Base-by-base conservation (phyloP, 2,888 invertebrate genomes). In the Andrena flavipes region DNA sequence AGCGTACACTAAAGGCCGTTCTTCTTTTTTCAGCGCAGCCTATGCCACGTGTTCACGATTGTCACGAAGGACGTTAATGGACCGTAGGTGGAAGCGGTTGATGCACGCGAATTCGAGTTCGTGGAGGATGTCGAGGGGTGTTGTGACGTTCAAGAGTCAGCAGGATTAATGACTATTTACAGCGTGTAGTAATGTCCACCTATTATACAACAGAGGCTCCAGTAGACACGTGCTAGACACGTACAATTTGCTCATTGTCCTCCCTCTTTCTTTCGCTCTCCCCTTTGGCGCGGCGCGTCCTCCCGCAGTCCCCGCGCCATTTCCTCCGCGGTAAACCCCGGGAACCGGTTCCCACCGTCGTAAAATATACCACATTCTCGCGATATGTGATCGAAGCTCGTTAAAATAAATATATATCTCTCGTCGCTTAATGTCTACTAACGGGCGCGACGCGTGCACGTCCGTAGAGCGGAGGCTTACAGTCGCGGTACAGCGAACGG, bases 161-260 rank as follows among this genome's bases (percentile, higher is more conserved):
- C 70, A 23, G 65, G 56, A 70, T 65, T 77, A 76, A 73, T 75
- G 81, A 87, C 86, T 91, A 91, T 91, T 89, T 91, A 91, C 91
- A 91, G 85, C 84, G 83, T 89, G 83, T 88, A 85, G 80, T 82
- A 84, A 85, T 76, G 64, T 85, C 60, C 60, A 42, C 68, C 74
- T 82, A 78, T 68, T 69, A 72, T 73, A 67, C 72, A 78, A 78
- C 60, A 51, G 71, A 80, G 75, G 86, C 63, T 33, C 26, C 35
- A 20, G 54, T 59, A 72, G 56, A n/a, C 54, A 30, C 54, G 72
- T 84, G 20, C 75, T 67, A 71, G 23, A 64, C 60, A 65, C 54
- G 60, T 13, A 65, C 48, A 64, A 63, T n/a, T 62, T 30, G 10
- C 54, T 62, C 54, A 48, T 68, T 62, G 51, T 62, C 7, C 35